Evolutionary conservation across 1,140 invertebrate genomes (phyloP), one percentile per base, ranked within the genome.

Genomic region (Eufriesea mexicana): DNA sequence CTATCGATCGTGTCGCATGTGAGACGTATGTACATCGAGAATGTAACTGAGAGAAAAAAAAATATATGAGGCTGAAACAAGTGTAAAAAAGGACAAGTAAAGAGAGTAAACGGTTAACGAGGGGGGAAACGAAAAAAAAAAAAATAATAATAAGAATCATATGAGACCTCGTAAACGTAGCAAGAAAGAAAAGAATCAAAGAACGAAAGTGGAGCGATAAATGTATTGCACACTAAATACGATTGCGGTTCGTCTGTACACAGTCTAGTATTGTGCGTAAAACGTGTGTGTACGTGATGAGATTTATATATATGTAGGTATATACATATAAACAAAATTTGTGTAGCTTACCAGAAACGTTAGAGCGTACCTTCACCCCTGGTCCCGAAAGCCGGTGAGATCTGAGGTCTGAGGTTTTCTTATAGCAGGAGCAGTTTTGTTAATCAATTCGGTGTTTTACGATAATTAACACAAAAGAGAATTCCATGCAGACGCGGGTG

Each of bases 331-430:
- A 80, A 86, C 82, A 85, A 79, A 87, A 89, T 79, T 88, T 86
- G 73, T 89, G 86, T 87, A 90, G 87, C 93, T 94, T 94, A 93
- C 91, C 92, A 2, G 68, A 84, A 82, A 90, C 71, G 90, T 83
- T 87, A 90, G 88, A 90, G 88, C 81, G 90, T 91, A 93, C 93
- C 93, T 90, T 91, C 92, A 94, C 93, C 93, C 72, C 68, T 91
- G 88, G 89, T 88, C 92, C 87, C 87, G 84, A 91, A 92, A 94
- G 90, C 91, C 89, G 86, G 80, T 84, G 84, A 85, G 89, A 87
- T 86, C 79, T 85, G 86, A 71, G 47, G 47, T 84, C 59, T 35
- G 35, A 35, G 35, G 83, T 70, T 70, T 77, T 72, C 84, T 85
- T 82, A 35, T 35, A 85, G 55, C 72, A 80, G 90, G 90, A 93